A percentile compares a stretch with the other conserved stretches of the same genome.
Evolutionary conservation across 2,888 invertebrate species (phyloP).

Genomic region (Dryococelus australis): DNA sequence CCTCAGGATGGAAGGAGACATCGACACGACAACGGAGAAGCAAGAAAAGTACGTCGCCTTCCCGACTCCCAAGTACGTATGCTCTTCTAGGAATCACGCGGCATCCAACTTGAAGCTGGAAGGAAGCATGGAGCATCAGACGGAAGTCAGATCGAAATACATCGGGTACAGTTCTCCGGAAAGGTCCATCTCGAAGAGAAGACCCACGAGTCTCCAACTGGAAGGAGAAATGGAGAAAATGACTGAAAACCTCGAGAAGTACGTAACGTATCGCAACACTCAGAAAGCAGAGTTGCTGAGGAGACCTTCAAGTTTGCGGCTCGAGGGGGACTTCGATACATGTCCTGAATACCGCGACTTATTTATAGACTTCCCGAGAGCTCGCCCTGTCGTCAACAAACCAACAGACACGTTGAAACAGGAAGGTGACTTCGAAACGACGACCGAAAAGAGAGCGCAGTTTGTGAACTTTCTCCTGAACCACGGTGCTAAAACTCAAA

Average conservation of each 20-base stretch:
- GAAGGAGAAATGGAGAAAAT: conserved; percentile 59
- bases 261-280: conserved; percentile 58
- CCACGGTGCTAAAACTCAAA: conserved; percentile 53
- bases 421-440: conserved; percentile 33
- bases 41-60: conserved; percentile 58
- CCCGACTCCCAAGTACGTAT: conserved; percentile 50
- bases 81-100: conserved; percentile 27
- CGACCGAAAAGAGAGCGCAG: conserved; percentile 36
- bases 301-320: conserved; percentile 27
- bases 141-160: conserved; percentile 62
- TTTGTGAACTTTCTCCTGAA: conserved; percentile 23
- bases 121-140: conserved; percentile 60
- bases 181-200: conserved; percentile 58
- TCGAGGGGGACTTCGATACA: conserved; percentile 34
- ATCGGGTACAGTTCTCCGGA: conserved; percentile 56
- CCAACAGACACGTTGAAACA: conserved; percentile 52
- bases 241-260: conserved; percentile 60
- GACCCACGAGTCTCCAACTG: conserved; percentile 59
- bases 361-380: conserved; percentile 61
- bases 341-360: conserved; percentile 59
- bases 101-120: conserved; percentile 57
- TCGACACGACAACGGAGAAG: conserved; percentile 61
- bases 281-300: conserved; percentile 56
- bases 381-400: conserved; percentile 57
- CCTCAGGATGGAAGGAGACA: conserved; percentile 62